Conservation (phyloP, 2,797 vertebrate species). For the Propithecus deckenii region DNA sequence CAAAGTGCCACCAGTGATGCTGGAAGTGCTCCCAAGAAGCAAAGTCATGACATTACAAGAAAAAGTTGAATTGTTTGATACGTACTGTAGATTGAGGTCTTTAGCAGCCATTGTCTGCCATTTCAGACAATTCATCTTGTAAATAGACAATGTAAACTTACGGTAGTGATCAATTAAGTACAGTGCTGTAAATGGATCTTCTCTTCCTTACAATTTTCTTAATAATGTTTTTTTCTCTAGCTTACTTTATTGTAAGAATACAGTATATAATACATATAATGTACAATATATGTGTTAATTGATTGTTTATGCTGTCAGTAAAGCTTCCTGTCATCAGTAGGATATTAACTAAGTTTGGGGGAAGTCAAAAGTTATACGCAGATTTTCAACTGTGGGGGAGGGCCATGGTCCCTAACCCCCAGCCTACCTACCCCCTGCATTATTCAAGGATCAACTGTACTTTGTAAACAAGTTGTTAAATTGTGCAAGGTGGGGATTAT, state of each 20-base stretch:
- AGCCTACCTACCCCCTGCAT: not conserved
- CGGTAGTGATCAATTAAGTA: not conserved
- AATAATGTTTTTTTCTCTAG: not conserved
- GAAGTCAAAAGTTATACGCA: not conserved
- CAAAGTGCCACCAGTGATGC: not conserved
- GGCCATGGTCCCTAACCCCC: not conserved
- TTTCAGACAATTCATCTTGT: not conserved
- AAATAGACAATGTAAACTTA: not conserved
- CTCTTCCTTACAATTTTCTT: not conserved
- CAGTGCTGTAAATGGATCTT: not conserved
- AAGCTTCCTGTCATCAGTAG: not conserved
- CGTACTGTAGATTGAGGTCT: not conserved
- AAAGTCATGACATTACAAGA: not conserved
- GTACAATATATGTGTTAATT: not conserved
- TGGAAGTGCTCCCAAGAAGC: not conserved
- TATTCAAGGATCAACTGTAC: not conserved
- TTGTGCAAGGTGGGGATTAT: not conserved
- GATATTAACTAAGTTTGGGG: not conserved
- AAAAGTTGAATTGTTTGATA: not conserved
- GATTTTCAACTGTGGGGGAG: not conserved
- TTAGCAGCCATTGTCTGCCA: not conserved
- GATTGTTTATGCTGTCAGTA: not conserved
- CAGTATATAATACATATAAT: not conserved
- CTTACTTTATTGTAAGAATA: not conserved
- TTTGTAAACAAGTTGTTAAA: not conserved